These are phyloP conservation scores for Cryptocephalus moraei DNA, from an alignment of 2,888 invertebrate genomes.

Conservation along the genomic window DNA sequence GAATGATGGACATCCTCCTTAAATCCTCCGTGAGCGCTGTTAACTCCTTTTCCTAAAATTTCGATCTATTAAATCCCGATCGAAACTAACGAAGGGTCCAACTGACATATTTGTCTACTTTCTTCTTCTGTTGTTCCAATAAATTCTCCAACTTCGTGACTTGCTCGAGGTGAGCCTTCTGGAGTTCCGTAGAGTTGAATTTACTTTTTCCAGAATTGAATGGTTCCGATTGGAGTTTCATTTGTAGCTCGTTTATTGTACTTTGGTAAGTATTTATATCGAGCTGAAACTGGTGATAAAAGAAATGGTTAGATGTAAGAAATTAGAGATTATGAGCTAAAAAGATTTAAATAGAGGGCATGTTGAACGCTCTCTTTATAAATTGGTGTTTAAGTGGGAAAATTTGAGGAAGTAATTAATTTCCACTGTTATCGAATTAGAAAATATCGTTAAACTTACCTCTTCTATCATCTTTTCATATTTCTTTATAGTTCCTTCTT, in stretches of 20 bases:
- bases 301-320: conserved; percentile 1
- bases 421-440: too few relatives aligned
- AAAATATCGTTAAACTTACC: conserved; percentile 11
- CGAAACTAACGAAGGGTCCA: background rate
- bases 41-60: conserved; percentile 23
- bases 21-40: conserved; percentile 19
- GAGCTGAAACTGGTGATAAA: conserved; percentile 17
- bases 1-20: conserved; percentile 15
- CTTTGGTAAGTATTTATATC: conserved; percentile 24
- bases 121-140: conserved; percentile 14
- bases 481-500: conserved; percentile 16
- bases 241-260: conserved; percentile 23
- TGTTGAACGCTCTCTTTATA: too few relatives aligned
- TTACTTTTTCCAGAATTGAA: conserved; percentile 20
- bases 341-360: too few relatives aligned
- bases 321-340: too few relatives aligned
- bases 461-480: conserved; percentile 17
- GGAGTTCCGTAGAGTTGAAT: conserved; percentile 24
- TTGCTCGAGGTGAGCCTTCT: conserved; percentile 22
- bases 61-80: background rate
- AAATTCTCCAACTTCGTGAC: conserved; percentile 21
- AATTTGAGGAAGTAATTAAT: too few relatives aligned
- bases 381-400: too few relatives aligned
- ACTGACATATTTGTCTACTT: too few relatives aligned
- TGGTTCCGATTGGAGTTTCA: conserved; percentile 22